Evolutionary conservation across 2,888 invertebrate genomes (phyloP).

Genomic region (Rhamnusium bicolor): DNA sequence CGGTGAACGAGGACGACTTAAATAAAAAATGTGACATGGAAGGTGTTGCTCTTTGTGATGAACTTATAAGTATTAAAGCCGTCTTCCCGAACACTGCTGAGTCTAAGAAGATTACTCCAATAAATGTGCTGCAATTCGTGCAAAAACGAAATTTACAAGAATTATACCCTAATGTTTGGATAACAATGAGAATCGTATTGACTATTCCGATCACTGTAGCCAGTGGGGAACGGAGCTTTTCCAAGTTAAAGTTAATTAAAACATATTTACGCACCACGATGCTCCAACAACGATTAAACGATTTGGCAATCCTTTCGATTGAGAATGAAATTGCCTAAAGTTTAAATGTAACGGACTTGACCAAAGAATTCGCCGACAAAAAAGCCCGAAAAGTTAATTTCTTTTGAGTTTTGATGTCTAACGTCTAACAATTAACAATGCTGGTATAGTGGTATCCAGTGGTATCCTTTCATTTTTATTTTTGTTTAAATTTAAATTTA

Average conservation of each 20-base stretch:
- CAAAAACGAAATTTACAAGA: conserved; percentile 7
- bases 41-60: too few relatives aligned
- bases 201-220: not conserved
- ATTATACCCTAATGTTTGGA: conserved; percentile 7
- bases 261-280: too few relatives aligned
- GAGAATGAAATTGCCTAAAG: conserved; percentile 6
- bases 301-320: not conserved
- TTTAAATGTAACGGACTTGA: conserved; percentile 3
- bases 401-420: not conserved
- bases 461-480: not conserved
- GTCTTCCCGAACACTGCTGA: too few relatives aligned
- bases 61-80: too few relatives aligned
- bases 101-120: too few relatives aligned
- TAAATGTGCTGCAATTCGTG: conserved; percentile 7
- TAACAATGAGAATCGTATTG: not conserved
- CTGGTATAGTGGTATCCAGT: not conserved
- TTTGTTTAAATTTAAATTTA: not conserved
- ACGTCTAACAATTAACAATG: conserved; percentile 5
- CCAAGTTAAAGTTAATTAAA: not conserved
- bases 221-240: too few relatives aligned
- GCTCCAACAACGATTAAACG: too few relatives aligned
- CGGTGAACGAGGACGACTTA: too few relatives aligned
- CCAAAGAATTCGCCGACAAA: conserved; percentile 9
- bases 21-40: too few relatives aligned
- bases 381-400: not conserved